Evolutionary conservation across 2,797 vertebrate genomes (phyloP), one percentile per base, ranked within the genome.

Genomic region (Coilia nasus): DNA sequence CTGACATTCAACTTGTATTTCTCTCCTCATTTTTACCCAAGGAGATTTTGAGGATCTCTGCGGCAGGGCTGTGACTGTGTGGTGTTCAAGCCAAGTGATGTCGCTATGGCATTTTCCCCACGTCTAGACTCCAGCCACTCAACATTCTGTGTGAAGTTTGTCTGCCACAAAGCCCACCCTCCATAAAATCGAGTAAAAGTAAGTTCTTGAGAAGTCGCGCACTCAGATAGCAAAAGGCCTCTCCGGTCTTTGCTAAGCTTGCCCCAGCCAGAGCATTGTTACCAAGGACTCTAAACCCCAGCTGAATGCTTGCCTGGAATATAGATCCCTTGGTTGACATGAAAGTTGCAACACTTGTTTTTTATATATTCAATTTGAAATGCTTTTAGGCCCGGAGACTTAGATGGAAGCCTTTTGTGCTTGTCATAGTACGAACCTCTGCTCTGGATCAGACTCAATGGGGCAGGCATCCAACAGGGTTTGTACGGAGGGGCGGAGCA

Each of bases 251-350:
- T 86, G 28, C 47, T 82, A 85, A 80, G 92, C 85, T 88, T 89
- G 86, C 83, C 85, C 83, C 83, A 75, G 88, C 87, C 80, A 83
- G 91, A 88, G 86, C 87, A 90, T 91, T 88, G 87, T 86, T 80
- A 81, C 80, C 85, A 75, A 90, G 82, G 89, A 87, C 84, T 85
- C 84, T 84, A 87, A 82, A 89, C 82, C 85, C 88, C 81, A 81
- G 83, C 64, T 82, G 88, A 88, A 88, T 64, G 54, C 87, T 89
- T 83, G 85, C 84, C 82, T 81, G 82, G 87, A 93, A 91, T 92
- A 89, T 85, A 93, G 92, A 92, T 90, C 87, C 81, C 81, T 86
- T 88, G 88, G 0, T 5, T 60, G 84, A 88, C 85, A 91, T 88
- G 0, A 81, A 75, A 87, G 89, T 89, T 88, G 90, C 31, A 31